phyloP scores from a whole-genome alignment of 2,797 vertebrate genomes.

The Tolypeutes matacus region DNA sequence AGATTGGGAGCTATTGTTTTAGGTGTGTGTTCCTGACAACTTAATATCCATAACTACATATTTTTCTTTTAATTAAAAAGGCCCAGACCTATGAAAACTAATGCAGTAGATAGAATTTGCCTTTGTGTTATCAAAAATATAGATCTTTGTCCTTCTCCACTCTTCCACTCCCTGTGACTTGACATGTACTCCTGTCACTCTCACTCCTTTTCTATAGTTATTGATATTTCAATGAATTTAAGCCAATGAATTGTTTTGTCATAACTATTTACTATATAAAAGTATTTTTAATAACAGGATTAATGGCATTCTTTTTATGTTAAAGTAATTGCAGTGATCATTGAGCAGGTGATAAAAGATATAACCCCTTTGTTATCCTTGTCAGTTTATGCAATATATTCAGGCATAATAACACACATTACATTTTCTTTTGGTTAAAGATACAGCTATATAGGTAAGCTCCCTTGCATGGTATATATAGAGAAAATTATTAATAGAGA shows the following conservation, averaged over 20 bases:
- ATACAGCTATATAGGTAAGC: neutral
- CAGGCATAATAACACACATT: neutral
- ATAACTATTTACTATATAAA: neutral
- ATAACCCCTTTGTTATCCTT: neutral
- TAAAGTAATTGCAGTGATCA: neutral
- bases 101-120: fast-evolving
- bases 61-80: neutral
- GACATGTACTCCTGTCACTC: neutral
- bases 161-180: neutral
- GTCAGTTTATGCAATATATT: neutral
- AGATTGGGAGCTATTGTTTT: neutral
- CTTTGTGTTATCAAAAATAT: neutral
- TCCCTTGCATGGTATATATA: neutral
- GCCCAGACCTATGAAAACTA: neutral
- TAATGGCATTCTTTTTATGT: neutral
- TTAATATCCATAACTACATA: neutral
- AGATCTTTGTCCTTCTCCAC: neutral
- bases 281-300: neutral
- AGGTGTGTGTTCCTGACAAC: neutral
- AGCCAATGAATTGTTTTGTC: neutral
- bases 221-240: neutral
- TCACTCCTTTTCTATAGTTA: neutral
- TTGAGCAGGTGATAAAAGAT: neutral
- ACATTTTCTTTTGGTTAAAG: neutral
- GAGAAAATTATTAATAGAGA: neutral